A percentile compares a stretch with the other conserved stretches of the same genome.
These are phyloP conservation scores for Onychorhynchus coronatus DNA, from an alignment of 2,113 vertebrate genomes.

Conservation along the genomic window DNA sequence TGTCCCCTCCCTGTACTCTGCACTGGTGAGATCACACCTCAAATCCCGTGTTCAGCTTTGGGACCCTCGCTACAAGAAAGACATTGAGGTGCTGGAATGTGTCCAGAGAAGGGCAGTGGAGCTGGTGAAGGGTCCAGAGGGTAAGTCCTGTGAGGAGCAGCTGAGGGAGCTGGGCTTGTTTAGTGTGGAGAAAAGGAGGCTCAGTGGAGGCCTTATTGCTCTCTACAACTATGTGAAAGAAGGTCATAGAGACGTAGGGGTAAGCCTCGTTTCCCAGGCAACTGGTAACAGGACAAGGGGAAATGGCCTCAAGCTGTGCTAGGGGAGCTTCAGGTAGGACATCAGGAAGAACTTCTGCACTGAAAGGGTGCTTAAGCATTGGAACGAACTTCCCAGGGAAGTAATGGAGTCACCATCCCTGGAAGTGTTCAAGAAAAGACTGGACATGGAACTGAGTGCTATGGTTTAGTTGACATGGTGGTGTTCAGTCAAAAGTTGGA, in stretches of 20 bases:
- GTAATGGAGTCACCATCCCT: background rate
- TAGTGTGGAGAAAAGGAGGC: background rate
- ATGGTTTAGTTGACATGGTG: background rate
- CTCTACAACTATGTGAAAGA: background rate
- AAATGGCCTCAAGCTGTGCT: accelerated
- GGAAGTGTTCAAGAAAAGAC: background rate
- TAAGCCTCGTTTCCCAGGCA: background rate
- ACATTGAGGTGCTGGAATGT: background rate
- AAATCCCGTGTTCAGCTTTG: background rate
- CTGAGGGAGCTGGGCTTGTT: background rate
- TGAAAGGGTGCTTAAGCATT: background rate
- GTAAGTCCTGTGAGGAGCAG: background rate
- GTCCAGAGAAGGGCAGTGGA: background rate
- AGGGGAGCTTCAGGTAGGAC: background rate
- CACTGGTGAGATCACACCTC: background rate
- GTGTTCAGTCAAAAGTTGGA: background rate
- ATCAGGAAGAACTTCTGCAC: background rate
- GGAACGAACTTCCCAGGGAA: background rate
- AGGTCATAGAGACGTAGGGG: background rate
- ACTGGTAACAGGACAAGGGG: accelerated
- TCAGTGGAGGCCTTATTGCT: background rate
- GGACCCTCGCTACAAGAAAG: background rate
- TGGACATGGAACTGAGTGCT: background rate
- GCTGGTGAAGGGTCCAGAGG: background rate
- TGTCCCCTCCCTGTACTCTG: background rate